phyloP scores from a whole-genome alignment of 2,888 invertebrate species.

The Drosophila hawaiiensis region DNA sequence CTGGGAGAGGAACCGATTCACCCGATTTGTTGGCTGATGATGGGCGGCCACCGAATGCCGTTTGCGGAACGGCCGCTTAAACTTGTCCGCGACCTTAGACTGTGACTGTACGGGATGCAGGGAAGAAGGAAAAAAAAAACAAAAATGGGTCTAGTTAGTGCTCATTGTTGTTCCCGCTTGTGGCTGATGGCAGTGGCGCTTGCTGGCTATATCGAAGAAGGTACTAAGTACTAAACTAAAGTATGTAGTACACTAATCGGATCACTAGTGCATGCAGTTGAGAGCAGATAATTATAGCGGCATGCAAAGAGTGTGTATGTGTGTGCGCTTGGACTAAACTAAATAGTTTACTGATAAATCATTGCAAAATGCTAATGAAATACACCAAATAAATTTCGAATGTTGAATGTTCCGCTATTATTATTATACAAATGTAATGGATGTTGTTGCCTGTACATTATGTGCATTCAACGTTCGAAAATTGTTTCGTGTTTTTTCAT shows the following conservation, averaged over 20 bases:
- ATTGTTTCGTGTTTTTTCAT: neutral
- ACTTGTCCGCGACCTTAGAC: conserved; percentile 94
- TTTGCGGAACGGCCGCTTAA: conserved; percentile 95
- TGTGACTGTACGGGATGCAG: conserved; percentile 55
- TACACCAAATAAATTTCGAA: neutral
- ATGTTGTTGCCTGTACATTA: neutral
- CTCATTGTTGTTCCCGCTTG: conserved; percentile 19
- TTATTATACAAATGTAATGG: neutral
- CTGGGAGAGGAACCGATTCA: conserved; percentile 96
- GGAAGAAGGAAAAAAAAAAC: conserved; percentile 22
- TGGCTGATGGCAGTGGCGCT: conserved; percentile 21
- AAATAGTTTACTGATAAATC: neutral
- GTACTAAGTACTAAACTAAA: conserved; percentile 29
- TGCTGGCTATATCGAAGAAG: conserved; percentile 32
- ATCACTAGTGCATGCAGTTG: conserved; percentile 39
- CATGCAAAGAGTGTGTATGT: conserved; percentile 26
- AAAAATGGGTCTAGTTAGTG: conserved; percentile 40
- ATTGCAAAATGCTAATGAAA: neutral
- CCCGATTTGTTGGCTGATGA: conserved; percentile 95
- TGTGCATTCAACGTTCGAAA: neutral
- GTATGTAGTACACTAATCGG: conserved; percentile 35
- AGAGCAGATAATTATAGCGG: conserved; percentile 38
- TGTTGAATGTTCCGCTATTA: neutral
- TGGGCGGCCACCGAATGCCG: conserved; percentile 92
- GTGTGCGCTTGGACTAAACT: conserved; percentile 24